Evolutionary conservation across 2,888 invertebrate genomes (phyloP), one percentile per base, ranked within the genome.

Genomic region (Microdon myrmicae): DNA sequence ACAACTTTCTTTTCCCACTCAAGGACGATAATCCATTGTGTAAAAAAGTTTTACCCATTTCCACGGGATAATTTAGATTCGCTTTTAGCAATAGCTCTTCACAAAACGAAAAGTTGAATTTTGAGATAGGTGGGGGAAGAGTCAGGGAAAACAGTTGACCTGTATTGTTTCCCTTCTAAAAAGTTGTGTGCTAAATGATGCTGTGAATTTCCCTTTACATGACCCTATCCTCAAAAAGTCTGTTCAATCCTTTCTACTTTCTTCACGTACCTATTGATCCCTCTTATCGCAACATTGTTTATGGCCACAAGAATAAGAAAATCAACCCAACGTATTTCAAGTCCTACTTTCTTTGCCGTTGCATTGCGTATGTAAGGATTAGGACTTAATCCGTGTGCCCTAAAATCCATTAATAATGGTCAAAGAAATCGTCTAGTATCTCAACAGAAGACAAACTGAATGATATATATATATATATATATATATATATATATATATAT

Each of bases 401-500:
- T 12, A 38, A 47, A n/a, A 55, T 55, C 39, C 64, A 35, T 58
- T 47, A 64, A 47, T 64, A 43, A 43, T 41, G 64, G 54, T 64
- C 49, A 64, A 56, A 45, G 51, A 51, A 56, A 49, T 47, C 58
- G 53, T 64, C 51, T 53, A 41, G 41, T 45, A 38, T 38, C 19
- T 47, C 41, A 32, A 51, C 51, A 41, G 31, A 64, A 53, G 56
- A 45, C 37, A 43, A n/a, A n/a, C n/a, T n/a, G n/a, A n/a, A n/a
- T n/a, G n/a, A n/a, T n/a, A n/a, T n/a, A n/a, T n/a, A n/a, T n/a
- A n/a, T n/a, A n/a, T n/a, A n/a, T n/a, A n/a, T n/a, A n/a, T n/a
- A n/a, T n/a, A n/a, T n/a, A n/a, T n/a, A n/a, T n/a, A n/a, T n/a
- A n/a, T n/a, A n/a, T n/a, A n/a, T n/a, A n/a, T n/a, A n/a, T n/a